Evolutionary conservation across 2,797 vertebrate species (phyloP), one percentile per base, ranked within the genome.

Genomic region (Mormyrops boulengeri): DNA sequence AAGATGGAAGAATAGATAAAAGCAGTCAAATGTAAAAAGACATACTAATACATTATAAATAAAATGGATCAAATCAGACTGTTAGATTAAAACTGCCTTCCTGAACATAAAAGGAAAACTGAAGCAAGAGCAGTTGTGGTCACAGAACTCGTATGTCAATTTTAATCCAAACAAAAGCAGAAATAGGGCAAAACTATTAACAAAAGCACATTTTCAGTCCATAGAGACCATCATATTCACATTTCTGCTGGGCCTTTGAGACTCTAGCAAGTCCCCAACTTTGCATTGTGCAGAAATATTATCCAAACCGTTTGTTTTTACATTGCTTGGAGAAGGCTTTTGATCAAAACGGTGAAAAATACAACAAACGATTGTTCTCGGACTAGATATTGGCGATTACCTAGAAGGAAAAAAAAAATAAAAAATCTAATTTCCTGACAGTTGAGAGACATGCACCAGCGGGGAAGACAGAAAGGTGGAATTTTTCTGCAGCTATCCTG

Each of bases 381-480:
- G 30, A 69, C 66, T 69, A 69, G 30, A 69, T 14, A 69, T 38
- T 69, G 26, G 66, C 0, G 12, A 69, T 69, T 69, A 30, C 11
- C 66, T 34, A 11, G 66, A 69, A 38, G 26, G 66, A 30, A 69
- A 9, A 4, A 2, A 69, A 69, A 66, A 14, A 30, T 0, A 30
- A 30, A 80, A 80, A 80, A 19, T 86, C 62, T 91, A 87, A 91
- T 92, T 92, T 93, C 91, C 91, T 92, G 89, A 88, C 86, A 53
- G 66, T 77, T 85, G 0, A 89, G 55, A 73, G 66, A 60, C 47
- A 52, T 62, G 85, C 77, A 85, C 89, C 88, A 26, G 57, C 53
- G 55, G 19, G 47, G 53, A 69, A 69, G 26, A 34, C 11, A 34
- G 12, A 60, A 88, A 85, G 85, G 73, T 88, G 60, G 69, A 5